Percentiles rank a stretch among this genome's conserved stretches.
These are phyloP conservation scores for Pyralis farinalis DNA, from an alignment of 2,888 invertebrate species.

Conservation along the genomic window DNA sequence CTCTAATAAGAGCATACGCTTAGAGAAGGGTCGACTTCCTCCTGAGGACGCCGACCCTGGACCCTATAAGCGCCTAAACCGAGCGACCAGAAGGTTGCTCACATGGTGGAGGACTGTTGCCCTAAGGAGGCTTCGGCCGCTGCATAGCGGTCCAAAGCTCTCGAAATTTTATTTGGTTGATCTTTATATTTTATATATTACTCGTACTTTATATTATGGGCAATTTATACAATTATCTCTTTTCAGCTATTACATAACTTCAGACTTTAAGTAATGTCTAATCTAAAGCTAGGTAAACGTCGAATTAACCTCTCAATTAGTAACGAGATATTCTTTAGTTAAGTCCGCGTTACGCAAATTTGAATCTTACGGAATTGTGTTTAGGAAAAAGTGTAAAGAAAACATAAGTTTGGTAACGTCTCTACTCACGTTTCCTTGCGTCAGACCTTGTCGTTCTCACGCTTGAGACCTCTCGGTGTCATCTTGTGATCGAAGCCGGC, in stretches of 20 bases:
- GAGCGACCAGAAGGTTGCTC: too few species aligned
- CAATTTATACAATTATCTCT: not conserved
- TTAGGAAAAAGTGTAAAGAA: constrained; percentile 15
- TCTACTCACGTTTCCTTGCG: constrained; percentile 42
- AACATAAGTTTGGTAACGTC: constrained; percentile 15
- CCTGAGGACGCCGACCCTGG: too few species aligned
- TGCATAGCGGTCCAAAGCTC: too few species aligned
- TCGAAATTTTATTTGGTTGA: too few species aligned
- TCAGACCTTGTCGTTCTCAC: constrained; percentile 56
- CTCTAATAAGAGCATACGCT: too few species aligned
- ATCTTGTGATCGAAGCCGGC: constrained; percentile 49
- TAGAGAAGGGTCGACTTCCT: too few species aligned
- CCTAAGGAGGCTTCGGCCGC: too few species aligned
- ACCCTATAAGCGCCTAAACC: too few species aligned
- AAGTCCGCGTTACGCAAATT: not conserved
- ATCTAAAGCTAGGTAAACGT: constrained; percentile 12
- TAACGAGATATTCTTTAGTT: constrained; percentile 14
- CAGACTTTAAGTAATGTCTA: not conserved
- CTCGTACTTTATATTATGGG: not conserved
- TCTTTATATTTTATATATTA: too few species aligned
- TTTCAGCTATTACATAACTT: not conserved
- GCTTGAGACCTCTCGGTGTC: constrained; percentile 41
- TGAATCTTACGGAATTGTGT: constrained; percentile 8
- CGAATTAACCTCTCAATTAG: constrained; percentile 30
- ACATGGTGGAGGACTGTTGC: too few species aligned